phyloP scores from a whole-genome alignment of 1,140 invertebrate genomes.

The Brachionus koreanus region DNA sequence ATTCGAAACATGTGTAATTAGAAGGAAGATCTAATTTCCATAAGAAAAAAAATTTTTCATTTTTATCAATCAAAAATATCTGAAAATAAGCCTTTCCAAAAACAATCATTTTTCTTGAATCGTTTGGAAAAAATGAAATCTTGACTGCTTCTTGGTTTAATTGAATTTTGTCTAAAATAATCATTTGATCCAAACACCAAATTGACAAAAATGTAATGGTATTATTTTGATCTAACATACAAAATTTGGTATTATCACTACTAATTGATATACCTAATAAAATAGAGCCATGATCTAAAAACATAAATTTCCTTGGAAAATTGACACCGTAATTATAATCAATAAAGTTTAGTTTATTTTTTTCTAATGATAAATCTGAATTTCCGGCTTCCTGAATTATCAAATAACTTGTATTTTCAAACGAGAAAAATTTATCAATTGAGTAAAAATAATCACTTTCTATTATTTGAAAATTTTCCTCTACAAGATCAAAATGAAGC shows the following conservation, averaged over 20 bases:
- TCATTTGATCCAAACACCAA: not conserved
- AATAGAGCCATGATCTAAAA: not conserved
- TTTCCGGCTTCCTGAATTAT: not conserved
- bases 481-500: constrained; percentile 1
- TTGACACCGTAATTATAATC: constrained; percentile 4
- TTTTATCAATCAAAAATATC: not conserved
- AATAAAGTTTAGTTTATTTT: not conserved
- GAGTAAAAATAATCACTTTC: not conserved
- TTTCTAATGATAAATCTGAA: not conserved
- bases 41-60: not conserved
- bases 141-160: not conserved
- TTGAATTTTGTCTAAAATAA: not conserved
- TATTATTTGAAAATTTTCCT: constrained; percentile 1
- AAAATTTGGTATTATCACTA: not conserved
- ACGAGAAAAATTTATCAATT: not conserved
- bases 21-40: not conserved
- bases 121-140: not conserved
- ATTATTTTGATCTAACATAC: not conserved
- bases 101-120: not conserved
- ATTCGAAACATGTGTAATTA: not conserved
- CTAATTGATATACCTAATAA: not conserved
- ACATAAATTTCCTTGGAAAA: not conserved
- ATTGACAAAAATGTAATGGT: not conserved
- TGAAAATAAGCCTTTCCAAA: not conserved
- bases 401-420: not conserved